phyloP scores from a whole-genome alignment of 2,888 invertebrate species.

The Mimas tiliae region DNA sequence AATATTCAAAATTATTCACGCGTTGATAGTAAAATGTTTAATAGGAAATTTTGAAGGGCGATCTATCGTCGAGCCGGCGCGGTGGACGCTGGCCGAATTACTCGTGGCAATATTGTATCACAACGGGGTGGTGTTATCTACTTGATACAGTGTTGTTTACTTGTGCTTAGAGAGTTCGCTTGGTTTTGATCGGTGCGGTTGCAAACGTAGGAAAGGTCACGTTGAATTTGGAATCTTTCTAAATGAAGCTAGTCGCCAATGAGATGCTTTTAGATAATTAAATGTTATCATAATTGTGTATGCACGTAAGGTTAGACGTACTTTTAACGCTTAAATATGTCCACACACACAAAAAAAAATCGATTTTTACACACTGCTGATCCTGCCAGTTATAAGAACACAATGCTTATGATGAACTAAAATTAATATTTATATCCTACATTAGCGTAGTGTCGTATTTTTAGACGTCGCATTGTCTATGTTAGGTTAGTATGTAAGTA shows the following conservation, averaged over 20 bases:
- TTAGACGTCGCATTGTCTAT: constrained; percentile 83
- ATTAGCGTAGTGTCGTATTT: constrained; percentile 81
- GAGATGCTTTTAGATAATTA: constrained; percentile 78
- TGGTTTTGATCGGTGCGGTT: constrained; percentile 12
- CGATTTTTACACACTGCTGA: constrained; percentile 76
- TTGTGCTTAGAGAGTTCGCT: constrained; percentile 3
- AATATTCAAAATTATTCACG: constrained; percentile 74
- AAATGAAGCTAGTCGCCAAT: constrained; percentile 79
- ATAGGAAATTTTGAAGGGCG: constrained; percentile 75
- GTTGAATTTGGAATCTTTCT: constrained; percentile 82
- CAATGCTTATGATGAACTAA: constrained; percentile 83
- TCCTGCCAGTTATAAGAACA: constrained; percentile 81
- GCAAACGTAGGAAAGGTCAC: constrained; percentile 4
- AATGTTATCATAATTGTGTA: constrained; percentile 74
- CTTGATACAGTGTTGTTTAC: constrained; percentile 7
- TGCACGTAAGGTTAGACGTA: constrained; percentile 75
- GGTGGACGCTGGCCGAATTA: constrained; percentile 47
- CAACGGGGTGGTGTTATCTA: neutral
- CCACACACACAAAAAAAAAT: constrained; percentile 69
- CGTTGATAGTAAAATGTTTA: constrained; percentile 78
- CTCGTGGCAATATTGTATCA: constrained; percentile 5
- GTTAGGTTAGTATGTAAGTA: constrained; percentile 81
- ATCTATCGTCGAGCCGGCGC: constrained; percentile 76
- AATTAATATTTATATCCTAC: constrained; percentile 75
- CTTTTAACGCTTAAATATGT: constrained; percentile 80